Evolutionary conservation across 2,113 vertebrate genomes (phyloP), one percentile per base, ranked within the genome.

Genomic region (Penelope pileata): DNA sequence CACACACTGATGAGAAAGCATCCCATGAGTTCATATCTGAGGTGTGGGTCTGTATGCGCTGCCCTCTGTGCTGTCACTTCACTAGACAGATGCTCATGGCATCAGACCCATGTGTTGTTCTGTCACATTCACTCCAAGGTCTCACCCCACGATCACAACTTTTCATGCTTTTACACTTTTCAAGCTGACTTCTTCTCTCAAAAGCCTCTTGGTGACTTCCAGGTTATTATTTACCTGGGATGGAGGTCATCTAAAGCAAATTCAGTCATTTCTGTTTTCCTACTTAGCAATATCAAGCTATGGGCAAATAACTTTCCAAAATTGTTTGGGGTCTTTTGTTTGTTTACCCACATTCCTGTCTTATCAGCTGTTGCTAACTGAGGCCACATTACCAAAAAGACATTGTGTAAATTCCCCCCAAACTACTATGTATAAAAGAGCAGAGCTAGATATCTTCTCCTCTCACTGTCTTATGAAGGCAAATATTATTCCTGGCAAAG

Each of bases 1-100:
- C 26, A 69, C 38, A 60, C 5, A 16, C 14, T 53, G 59, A 51
- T 24, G 42, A 77, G 68, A 73, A 80, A 70, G 27, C 10, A 68
- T 6, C 26, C 12, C 48, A 29, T 6, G 29, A 87, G 19, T 51
- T 90, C 36, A 80, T 13, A 53, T 26, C 7, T 47, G 24, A 73
- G 29, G 3, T 40, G 23, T 56, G 16, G 7, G 29, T 50, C n/a
- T 66, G 27, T 10, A 51, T 50, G 3, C 42, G 32, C 16, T 79
- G 48, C 22, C 2, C 2, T 15, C 58, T 43, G 34, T 51, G 58
- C n/a, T 42, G 43, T 51, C 1, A 0, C 11, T 34, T n/a, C 27
- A 88, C 24, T 27, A 82, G 17, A 34, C 43, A 42, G 40, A 51
- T 68, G 16, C 43, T 86, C 40, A 34, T 19, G 19, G 26, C 32